Percentiles rank a stretch among this genome's conserved stretches.
Conservation (phyloP, 92 coral and sea anemone species). For the Paramuricea clavata region DNA sequence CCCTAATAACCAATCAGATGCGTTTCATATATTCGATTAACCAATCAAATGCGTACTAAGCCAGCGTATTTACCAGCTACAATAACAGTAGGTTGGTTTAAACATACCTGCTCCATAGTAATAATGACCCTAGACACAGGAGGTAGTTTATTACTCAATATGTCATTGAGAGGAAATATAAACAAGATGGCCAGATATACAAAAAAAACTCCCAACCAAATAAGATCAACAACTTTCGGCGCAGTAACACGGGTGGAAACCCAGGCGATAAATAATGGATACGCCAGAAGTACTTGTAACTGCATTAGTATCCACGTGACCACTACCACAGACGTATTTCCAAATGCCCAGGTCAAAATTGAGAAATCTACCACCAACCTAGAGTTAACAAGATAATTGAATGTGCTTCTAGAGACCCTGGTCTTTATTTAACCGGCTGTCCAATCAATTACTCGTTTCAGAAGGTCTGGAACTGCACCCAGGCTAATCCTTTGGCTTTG, state of each 20-base stretch:
- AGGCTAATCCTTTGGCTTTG: neutral
- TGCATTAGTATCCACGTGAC: conserved; percentile 93
- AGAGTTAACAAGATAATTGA: conserved; percentile 41
- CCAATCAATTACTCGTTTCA: too few relatives aligned
- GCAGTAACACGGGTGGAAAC: conserved; percentile 69
- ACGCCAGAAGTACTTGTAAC: conserved; percentile 76
- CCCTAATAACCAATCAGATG: too few relatives aligned
- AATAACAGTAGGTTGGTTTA: neutral
- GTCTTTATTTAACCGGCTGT: too few relatives aligned
- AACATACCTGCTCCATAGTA: conserved; percentile 86
- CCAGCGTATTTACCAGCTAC: neutral
- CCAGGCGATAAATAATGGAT: conserved; percentile 91
- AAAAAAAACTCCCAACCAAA: conserved; percentile 76
- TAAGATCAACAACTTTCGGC: conserved; percentile 70
- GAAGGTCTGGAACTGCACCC: neutral
- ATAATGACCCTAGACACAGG: conserved; percentile 94
- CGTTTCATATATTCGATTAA: too few relatives aligned
- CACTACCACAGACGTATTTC: conserved; percentile 84
- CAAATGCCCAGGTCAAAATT: conserved; percentile 88
- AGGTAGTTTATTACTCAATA: conserved; percentile 77
- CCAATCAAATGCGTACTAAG: too few relatives aligned
- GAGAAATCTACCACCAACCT: conserved; percentile 83
- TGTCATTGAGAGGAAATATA: conserved; percentile 87
- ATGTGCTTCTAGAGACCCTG: too few relatives aligned
- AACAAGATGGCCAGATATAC: conserved; percentile 70